Evolutionary conservation across 2,797 vertebrate species (phyloP), one percentile per base, ranked within the genome.

Genomic region (Toxotes lorentzi): DNA sequence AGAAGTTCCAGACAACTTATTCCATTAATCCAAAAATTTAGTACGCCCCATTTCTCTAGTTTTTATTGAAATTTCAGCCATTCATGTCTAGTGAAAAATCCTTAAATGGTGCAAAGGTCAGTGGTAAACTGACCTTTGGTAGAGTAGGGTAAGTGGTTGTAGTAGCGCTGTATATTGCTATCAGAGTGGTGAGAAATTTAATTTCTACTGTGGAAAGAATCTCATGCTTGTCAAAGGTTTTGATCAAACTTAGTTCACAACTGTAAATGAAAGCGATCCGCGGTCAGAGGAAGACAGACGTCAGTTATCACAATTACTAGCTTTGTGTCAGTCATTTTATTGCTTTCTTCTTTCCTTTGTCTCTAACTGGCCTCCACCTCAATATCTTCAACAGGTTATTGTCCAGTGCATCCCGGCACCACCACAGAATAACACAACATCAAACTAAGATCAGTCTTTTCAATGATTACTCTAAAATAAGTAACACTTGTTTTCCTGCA

Each of bases 321-420:
- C 9, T 69, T 23, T 72, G 24, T 43, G 53, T 24, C 17, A 45
- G 30, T 60, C 14, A 27, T 70, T 69, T 63, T 12, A 12, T 34
- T 35, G 5, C 10, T 8, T 50, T 34, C 12, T 41, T 60, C 5
- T 66, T 30, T 13, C 66, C 32, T 5, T 67, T n/a, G 2, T 66
- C 11, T 5, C 57, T 57, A n/a, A 56, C 30, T 5, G 2, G 5
- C n/a, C 35, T 57, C 24, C 41, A 13, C 10, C 30, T 67, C 50
- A 13, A 5, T 80, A 12, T 87, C 24, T 53, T 35, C 54, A 51
- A 61, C 86, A 94, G 92, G 12, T 92, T 40, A 53, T 92, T 40
- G 0, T 92, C 71, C 90, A 90, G 65, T 58, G 64, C 14, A 48
- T 85, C 53, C 59, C 23, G 3, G 4, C 43, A 5, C 30, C 81